A percentile compares a stretch with the other conserved stretches of the same genome.
Conservation (phyloP, 2,888 invertebrate species). For the Cerceris rybyensis region DNA sequence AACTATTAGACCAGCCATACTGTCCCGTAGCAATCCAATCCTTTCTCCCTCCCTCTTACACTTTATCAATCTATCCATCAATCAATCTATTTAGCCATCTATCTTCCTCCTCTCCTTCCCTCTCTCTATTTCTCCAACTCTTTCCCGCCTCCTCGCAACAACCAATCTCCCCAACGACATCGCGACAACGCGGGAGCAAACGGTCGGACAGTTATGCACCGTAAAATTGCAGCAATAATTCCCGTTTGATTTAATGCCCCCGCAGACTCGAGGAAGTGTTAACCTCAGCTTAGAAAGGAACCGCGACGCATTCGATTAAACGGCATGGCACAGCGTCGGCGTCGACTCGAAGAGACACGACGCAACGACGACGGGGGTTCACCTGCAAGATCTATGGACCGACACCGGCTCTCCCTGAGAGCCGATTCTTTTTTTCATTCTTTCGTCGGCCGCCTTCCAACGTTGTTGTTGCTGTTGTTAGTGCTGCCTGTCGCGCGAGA, state of each 20-base stretch:
- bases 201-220: slow-evolving; percentile 44
- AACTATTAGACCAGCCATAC: too few species aligned
- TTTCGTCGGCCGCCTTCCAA: too few species aligned
- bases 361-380: neutral
- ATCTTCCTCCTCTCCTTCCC: neutral
- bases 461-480: too few species aligned
- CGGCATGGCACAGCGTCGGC: neutral
- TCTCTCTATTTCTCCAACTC: too few species aligned
- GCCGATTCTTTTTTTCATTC: too few species aligned
- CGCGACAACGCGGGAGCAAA: slow-evolving; percentile 32
- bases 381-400: slow-evolving; percentile 1
- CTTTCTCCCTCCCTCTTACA: too few species aligned
- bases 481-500: neutral
- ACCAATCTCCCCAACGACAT: neutral
- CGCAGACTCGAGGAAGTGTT: neutral
- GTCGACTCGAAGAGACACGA: neutral
- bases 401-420: neutral
- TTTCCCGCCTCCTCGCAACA: too few species aligned
- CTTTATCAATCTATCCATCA: neutral
- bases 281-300: slow-evolving; percentile 33
- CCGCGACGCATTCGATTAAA: slow-evolving; percentile 19
- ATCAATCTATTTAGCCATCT: neutral
- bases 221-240: slow-evolving; percentile 58
- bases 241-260: slow-evolving; percentile 51
- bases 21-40: too few species aligned